Percentiles rank a stretch among this genome's conserved stretches.
Conservation (phyloP, 1,140 invertebrate genomes). For the Euglossa dilemma region DNA sequence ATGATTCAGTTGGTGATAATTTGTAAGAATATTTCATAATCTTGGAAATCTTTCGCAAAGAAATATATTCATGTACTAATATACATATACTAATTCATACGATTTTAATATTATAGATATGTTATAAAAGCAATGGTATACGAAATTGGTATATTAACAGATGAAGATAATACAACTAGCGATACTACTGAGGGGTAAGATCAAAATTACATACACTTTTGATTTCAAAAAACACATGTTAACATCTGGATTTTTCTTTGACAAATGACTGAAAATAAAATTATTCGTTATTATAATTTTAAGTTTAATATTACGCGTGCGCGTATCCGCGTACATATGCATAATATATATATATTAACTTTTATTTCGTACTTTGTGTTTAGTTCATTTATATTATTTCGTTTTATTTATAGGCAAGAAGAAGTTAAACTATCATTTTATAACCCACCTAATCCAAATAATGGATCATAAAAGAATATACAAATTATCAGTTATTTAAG, state of each 20-base stretch:
- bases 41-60: not conserved
- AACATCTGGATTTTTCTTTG: not conserved
- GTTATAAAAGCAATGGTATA: conserved; percentile 84
- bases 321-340: too few species aligned
- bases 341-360: too few species aligned
- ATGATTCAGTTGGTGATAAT: conserved; percentile 31
- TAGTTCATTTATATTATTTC: not conserved
- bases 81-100: not conserved
- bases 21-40: conserved; percentile 32
- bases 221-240: not conserved
- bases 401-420: conserved; percentile 76
- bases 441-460: conserved; percentile 70
- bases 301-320: not conserved
- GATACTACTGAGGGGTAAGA: conserved; percentile 72
- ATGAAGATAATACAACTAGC: conserved; percentile 77
- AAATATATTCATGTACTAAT: not conserved
- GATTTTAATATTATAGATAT: conserved; percentile 74
- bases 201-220: not conserved
- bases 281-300: not conserved
- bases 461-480: not conserved
- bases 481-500: too few species aligned
- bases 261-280: not conserved
- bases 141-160: conserved; percentile 84
- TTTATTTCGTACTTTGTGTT: not conserved
- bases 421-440: conserved; percentile 83